phyloP scores from a whole-genome alignment of 2,888 invertebrate genomes.

The Macrosoma leucophasiata region DNA sequence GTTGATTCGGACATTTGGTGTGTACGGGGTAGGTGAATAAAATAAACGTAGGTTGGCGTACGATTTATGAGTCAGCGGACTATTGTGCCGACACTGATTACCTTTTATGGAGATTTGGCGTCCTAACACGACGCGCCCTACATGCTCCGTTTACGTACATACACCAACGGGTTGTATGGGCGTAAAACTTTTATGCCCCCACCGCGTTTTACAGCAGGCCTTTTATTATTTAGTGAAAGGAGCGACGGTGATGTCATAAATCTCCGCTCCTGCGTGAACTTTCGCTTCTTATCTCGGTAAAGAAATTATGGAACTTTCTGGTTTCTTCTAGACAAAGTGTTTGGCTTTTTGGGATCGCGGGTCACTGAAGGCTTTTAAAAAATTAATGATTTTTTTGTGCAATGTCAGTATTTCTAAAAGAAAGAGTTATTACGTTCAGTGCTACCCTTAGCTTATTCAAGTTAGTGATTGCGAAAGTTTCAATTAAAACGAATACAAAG shows the following conservation, averaged over 20 bases:
- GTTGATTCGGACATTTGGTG: constrained; percentile 5
- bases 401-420: background rate
- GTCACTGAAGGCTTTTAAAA: constrained; percentile 64
- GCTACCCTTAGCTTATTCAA: too few species aligned
- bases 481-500: too few species aligned
- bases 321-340: constrained; percentile 72
- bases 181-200: constrained; percentile 72
- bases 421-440: too few species aligned
- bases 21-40: constrained; percentile 22
- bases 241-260: constrained; percentile 74
- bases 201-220: constrained; percentile 72
- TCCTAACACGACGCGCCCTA: constrained; percentile 52
- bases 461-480: too few species aligned
- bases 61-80: constrained; percentile 53
- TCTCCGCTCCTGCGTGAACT: constrained; percentile 75
- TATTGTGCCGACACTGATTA: constrained; percentile 67
- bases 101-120: constrained; percentile 68
- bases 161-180: constrained; percentile 69
- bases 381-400: constrained; percentile 45
- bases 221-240: constrained; percentile 76
- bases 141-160: constrained; percentile 53
- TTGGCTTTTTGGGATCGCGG: constrained; percentile 65
- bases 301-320: constrained; percentile 75
- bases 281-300: constrained; percentile 74
- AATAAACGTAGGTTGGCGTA: constrained; percentile 47